These are phyloP conservation scores for Strigamia maritima DNA, from an alignment of 2,888 invertebrate species.

Conservation along the genomic window DNA sequence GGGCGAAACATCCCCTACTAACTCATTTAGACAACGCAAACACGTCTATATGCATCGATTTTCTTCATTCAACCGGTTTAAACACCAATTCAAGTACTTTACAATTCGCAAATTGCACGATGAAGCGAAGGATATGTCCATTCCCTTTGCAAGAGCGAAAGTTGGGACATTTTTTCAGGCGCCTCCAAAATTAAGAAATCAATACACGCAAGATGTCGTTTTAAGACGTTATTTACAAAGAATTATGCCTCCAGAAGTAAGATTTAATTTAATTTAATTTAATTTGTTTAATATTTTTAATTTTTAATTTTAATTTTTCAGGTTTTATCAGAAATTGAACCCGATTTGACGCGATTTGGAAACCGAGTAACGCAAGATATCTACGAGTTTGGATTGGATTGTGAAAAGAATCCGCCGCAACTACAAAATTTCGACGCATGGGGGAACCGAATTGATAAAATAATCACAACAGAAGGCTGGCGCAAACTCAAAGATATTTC, in stretches of 20 bases:
- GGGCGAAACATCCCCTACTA: not conserved
- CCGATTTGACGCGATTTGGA: slow-evolving; percentile 57
- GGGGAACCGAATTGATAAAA: slow-evolving; percentile 56
- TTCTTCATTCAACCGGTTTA: not conserved
- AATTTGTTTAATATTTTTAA: not conserved
- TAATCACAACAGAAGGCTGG: slow-evolving; percentile 59
- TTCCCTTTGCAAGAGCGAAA: slow-evolving; percentile 46
- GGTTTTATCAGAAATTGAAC: slow-evolving; percentile 48
- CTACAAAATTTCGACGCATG: slow-evolving; percentile 57
- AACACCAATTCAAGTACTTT: not conserved
- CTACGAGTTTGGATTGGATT: slow-evolving; percentile 53
- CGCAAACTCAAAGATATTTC: slow-evolving; percentile 55
- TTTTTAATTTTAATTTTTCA: slow-evolving; percentile 42
- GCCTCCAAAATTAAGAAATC: slow-evolving; percentile 52
- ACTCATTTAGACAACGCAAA: not conserved
- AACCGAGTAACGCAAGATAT: slow-evolving; percentile 55
- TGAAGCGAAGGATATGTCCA: not conserved
- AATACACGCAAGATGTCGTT: slow-evolving; percentile 51
- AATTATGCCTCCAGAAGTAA: slow-evolving; percentile 51
- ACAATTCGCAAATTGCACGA: not conserved
- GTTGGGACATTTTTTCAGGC: slow-evolving; percentile 52
- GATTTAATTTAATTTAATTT: not conserved
- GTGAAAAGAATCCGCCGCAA: slow-evolving; percentile 56
- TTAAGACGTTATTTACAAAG: slow-evolving; percentile 51
- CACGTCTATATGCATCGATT: not conserved